Base-by-base conservation (phyloP, 2,888 invertebrate genomes). In the Melitaea athalia region DNA sequence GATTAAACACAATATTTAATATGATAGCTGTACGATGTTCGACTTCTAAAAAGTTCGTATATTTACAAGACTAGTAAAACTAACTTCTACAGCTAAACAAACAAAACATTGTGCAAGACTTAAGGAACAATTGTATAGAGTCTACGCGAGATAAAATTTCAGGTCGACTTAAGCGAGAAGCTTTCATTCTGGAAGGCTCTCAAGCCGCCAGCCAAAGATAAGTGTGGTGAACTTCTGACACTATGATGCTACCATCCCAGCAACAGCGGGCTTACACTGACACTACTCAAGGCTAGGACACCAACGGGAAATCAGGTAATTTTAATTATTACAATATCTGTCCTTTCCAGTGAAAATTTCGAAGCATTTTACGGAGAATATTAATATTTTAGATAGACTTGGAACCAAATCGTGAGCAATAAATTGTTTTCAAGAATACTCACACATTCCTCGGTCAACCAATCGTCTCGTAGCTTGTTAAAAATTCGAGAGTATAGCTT, bases 231-330 rank as follows among this genome's bases (percentile, higher is more conserved):
- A 86, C 94, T 98, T 66, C 94, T 99, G 72, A 96, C 98, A 61
- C 98, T 98, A 5, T 94, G 99, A 59, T 98, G 98, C 91, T 99
- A 99, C 91, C 98, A 98, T 81, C 98, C 99, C 66, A 98, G 98
- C 90, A 98, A 98, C 93, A 98, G 98, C 76, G 96, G 98, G 72
- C 93, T 99, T 65, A 98, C 98, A 12, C 93, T 99, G 74, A 96
- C 97, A 31, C 94, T 98, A 77, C 95, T 98, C 82, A 98, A 99
- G 89, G 98, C 98, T 57, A 95, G 98, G 98, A 98, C 87, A 98
- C 98, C 81, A 98, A 98, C 79, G 98, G 98, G 81, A 98, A 97
- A 92, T 98, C 97, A 87, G 97, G 97, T 97, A 59, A 6, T 15
- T 61, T 8, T 12, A 42, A 59, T 33, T 6, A 3, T 5, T 33